Conservation (phyloP, 2,888 invertebrate species). For the Cecidostiba fungosa region DNA sequence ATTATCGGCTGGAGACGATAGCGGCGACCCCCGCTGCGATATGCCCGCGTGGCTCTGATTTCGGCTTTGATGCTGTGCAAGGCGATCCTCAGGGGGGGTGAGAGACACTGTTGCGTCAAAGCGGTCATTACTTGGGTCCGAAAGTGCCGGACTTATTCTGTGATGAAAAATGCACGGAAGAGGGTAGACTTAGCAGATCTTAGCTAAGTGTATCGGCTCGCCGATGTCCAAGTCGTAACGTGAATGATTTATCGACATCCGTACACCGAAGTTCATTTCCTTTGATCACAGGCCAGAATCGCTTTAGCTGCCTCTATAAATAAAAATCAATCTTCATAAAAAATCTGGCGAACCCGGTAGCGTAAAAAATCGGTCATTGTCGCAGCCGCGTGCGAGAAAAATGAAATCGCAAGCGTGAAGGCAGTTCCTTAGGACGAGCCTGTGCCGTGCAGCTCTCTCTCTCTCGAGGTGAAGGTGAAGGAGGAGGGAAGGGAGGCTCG, state of each 20-base stretch:
- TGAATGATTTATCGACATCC: background rate
- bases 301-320: background rate
- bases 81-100: background rate
- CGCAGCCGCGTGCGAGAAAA: slow-evolving; percentile 66
- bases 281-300: slow-evolving; percentile 4
- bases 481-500: slow-evolving; percentile 73
- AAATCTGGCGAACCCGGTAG: background rate
- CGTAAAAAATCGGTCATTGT: slow-evolving; percentile 45
- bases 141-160: slow-evolving; percentile 9
- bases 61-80: slow-evolving; percentile 52
- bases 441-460: slow-evolving; percentile 17
- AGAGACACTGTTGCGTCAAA: slow-evolving; percentile 49
- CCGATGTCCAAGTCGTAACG: background rate
- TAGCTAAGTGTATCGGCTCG: slow-evolving; percentile 9
- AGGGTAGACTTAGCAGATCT: background rate
- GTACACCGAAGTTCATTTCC: background rate
- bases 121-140: slow-evolving; percentile 24
- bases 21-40: slow-evolving; percentile 53
- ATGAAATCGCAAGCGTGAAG: slow-evolving; percentile 77
- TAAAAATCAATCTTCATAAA: background rate
- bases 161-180: slow-evolving; percentile 54
- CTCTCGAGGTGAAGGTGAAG: slow-evolving; percentile 60
- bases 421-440: slow-evolving; percentile 75
- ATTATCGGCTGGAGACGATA: slow-evolving; percentile 58
- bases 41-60: slow-evolving; percentile 40